Percentiles rank a stretch among this genome's conserved stretches.
phyloP scores from a whole-genome alignment of 2,888 invertebrate species.

The Drosophila conformis region DNA sequence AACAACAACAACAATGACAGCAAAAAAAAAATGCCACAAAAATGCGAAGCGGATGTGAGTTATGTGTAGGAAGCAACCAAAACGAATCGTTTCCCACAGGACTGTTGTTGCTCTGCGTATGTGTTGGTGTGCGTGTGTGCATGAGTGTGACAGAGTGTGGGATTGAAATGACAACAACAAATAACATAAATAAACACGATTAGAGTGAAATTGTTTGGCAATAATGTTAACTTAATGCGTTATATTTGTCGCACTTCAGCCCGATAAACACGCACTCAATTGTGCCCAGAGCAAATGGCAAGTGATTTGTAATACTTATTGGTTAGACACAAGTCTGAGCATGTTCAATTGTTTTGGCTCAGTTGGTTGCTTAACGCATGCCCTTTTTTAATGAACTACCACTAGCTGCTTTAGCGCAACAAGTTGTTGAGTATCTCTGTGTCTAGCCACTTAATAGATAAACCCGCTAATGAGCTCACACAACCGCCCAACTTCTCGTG shows the following conservation, averaged over 20 bases:
- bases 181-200: constrained; percentile 59
- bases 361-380: neutral
- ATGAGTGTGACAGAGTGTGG: constrained; percentile 8
- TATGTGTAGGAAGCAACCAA: constrained; percentile 61
- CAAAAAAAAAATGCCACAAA: constrained; percentile 47
- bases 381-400: constrained; percentile 19
- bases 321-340: constrained; percentile 37
- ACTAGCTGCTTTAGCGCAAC: constrained; percentile 34
- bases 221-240: constrained; percentile 62
- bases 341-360: constrained; percentile 29
- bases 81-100: constrained; percentile 51
- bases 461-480: constrained; percentile 56
- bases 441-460: constrained; percentile 43
- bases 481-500: constrained; percentile 27
- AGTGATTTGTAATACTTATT: constrained; percentile 52
- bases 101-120: neutral
- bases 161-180: constrained; percentile 44
- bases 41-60: constrained; percentile 68
- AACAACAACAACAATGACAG: neutral
- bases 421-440: constrained; percentile 33
- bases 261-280: constrained; percentile 53
- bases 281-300: constrained; percentile 39
- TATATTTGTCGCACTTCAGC: constrained; percentile 48
- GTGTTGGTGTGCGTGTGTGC: constrained; percentile 1
- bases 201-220: constrained; percentile 68